Evolutionary conservation across 2,797 vertebrate species (phyloP).

Genomic region (Taenioides sp.): DNA sequence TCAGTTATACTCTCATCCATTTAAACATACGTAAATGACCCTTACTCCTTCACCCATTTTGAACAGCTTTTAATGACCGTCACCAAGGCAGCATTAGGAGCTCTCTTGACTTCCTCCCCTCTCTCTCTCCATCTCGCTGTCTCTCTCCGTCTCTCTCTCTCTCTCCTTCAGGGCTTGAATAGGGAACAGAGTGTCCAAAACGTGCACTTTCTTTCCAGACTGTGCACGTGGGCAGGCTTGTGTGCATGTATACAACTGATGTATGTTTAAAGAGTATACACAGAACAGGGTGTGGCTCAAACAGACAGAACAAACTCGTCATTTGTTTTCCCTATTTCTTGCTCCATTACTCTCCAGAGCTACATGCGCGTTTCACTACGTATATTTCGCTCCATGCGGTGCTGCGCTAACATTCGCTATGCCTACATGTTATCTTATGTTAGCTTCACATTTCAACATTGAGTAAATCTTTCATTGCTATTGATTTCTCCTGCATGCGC

Average conservation of each 20-base stretch:
- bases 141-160: background rate
- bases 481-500: background rate
- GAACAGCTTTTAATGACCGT: conserved; percentile 9
- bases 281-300: background rate
- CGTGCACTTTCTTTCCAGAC: conserved; percentile 27
- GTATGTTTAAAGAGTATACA: conserved; percentile 5
- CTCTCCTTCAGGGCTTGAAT: background rate
- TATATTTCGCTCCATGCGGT: conserved; percentile 2
- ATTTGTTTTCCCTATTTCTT: conserved; percentile 5
- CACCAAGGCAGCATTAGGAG: conserved; percentile 1
- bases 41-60: background rate
- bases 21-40: background rate
- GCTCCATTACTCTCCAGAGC: background rate
- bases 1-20: background rate
- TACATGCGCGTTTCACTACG: background rate
- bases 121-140: background rate
- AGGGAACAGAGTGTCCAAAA: conserved; percentile 42
- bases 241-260: conserved; percentile 24
- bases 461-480: background rate
- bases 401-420: background rate
- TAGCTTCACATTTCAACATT: background rate
- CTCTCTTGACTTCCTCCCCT: conserved; percentile 3
- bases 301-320: conserved; percentile 7
- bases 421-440: background rate
- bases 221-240: conserved; percentile 18